These are phyloP conservation scores for Pagetopsis macropterus DNA, from an alignment of 2,797 vertebrate species.

Conservation along the genomic window DNA sequence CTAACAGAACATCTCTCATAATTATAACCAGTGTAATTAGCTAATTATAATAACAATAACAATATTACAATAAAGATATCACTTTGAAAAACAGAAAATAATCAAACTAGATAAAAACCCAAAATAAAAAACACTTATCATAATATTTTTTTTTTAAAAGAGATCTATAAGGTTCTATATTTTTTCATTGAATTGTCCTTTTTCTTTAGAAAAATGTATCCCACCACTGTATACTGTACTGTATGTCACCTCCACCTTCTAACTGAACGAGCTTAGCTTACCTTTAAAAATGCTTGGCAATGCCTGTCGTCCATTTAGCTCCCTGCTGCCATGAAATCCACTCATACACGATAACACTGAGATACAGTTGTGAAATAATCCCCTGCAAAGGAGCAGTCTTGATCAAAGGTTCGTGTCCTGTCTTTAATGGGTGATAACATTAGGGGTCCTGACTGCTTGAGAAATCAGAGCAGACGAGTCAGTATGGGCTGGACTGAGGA, in stretches of 20 bases:
- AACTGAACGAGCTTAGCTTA: conserved; percentile 74
- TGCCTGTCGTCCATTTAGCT: conserved; percentile 67
- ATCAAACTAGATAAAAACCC: conserved; percentile 84
- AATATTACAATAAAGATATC: conserved; percentile 89
- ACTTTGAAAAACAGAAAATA: conserved; percentile 79
- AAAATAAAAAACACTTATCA: conserved; percentile 84
- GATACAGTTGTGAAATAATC: conserved; percentile 79
- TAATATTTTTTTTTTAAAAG: conserved; percentile 83
- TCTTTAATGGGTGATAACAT: conserved; percentile 58
- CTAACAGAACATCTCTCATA: conserved; percentile 86
- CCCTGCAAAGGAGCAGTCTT: conserved; percentile 72
- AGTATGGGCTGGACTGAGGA: conserved; percentile 53
- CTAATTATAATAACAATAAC: conserved; percentile 90
- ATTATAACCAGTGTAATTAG: conserved; percentile 85
- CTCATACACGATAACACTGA: conserved; percentile 77
- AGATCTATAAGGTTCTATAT: conserved; percentile 85
- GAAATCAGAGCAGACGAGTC: conserved; percentile 56
- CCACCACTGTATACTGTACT: conserved; percentile 64
- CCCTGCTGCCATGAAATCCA: conserved; percentile 74
- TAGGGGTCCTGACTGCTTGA: conserved; percentile 63
- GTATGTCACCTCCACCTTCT: conserved; percentile 57
- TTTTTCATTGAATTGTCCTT: conserved; percentile 82
- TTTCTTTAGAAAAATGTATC: conserved; percentile 76
- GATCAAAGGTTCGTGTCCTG: conserved; percentile 71
- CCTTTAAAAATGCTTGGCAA: conserved; percentile 76